Base-by-base conservation (phyloP, 2,113 vertebrate genomes). In the Halcyon malimbica region DNA sequence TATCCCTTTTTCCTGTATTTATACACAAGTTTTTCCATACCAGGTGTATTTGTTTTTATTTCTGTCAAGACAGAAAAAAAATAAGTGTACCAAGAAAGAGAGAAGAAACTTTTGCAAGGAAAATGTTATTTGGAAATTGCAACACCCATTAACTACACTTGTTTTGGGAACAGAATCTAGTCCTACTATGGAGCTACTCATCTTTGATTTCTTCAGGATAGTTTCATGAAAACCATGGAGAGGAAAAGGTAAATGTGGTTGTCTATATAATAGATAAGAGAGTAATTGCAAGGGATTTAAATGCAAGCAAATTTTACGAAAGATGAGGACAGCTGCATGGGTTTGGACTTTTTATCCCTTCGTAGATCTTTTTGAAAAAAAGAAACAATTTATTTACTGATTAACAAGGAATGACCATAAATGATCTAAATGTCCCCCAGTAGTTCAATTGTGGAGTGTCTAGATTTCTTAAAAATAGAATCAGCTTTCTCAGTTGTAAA, bases 11-110 rank as follows among this genome's bases (percentile, higher is more conserved):
- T 95, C 82, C 94, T 94, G 78, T 93, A 63, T 91, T 87, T 95
- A 90, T 74, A 77, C 18, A 85, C 94, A 90, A 57, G 28, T 57
- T 85, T 96, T 96, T 79, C 89, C 67, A 51, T 73, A 65, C 78
- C 78, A 95, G 94, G 87, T 94, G 91, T 87, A 90, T 91, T 95
- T 94, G 76, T 86, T 94, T 97, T 93, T 59, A 70, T 83, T 95
- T 80, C 79, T 93, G 74, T 70, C 50, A 59, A 62, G 54, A 87
- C 7, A 79, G 48, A 89, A n/a, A 6, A 89, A 96, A 89, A 87
- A 35, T 3, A 88, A 41, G 42, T 64, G n/a, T 50, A 26, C 16
- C 44, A 46, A 63, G 59, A 82, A 85, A 85, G 18, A 83, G n/a
- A 53, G 39, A 62, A 31, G 83, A 93, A 62, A 6, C 15, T 69